Evolutionary conservation across 2,797 vertebrate species (phyloP).

Genomic region (Siniperca obscura): DNA sequence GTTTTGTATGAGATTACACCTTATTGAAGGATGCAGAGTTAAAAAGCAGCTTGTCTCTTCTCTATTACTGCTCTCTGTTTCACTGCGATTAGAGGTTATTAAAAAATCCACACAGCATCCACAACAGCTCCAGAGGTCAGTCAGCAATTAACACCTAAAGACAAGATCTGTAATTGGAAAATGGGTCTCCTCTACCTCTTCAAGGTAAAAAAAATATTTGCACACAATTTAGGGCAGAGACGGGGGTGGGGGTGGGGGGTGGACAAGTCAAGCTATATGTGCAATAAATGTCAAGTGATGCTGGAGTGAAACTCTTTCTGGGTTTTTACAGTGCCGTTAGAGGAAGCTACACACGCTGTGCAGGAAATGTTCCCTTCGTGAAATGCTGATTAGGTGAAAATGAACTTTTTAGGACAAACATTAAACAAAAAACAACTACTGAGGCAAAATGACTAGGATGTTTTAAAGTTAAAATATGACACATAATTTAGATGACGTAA

Average conservation of each 20-base stretch:
- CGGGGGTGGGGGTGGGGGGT: not conserved
- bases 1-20: slow-evolving; percentile 70
- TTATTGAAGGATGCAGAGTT: slow-evolving; percentile 65
- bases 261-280: slow-evolving; percentile 57
- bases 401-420: slow-evolving; percentile 29
- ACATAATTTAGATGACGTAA: not conserved
- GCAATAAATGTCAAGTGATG: slow-evolving; percentile 67
- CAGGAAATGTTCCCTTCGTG: slow-evolving; percentile 5
- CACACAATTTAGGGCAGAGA: slow-evolving; percentile 37
- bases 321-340: slow-evolving; percentile 3
- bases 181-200: slow-evolving; percentile 59
- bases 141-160: slow-evolving; percentile 78
- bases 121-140: slow-evolving; percentile 69
- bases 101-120: slow-evolving; percentile 60
- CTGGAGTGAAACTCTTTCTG: slow-evolving; percentile 40
- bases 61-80: slow-evolving; percentile 66
- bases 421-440: not conserved
- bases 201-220: slow-evolving; percentile 47
- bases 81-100: slow-evolving; percentile 74
- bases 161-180: slow-evolving; percentile 80
- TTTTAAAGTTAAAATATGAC: slow-evolving; percentile 2
- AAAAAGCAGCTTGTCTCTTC: slow-evolving; percentile 60
- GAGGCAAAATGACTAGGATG: not conserved
- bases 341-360: slow-evolving; percentile 16
- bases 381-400: slow-evolving; percentile 40